phyloP scores from a whole-genome alignment of 1,140 invertebrate genomes.

The Conopomorpha cramerella region DNA sequence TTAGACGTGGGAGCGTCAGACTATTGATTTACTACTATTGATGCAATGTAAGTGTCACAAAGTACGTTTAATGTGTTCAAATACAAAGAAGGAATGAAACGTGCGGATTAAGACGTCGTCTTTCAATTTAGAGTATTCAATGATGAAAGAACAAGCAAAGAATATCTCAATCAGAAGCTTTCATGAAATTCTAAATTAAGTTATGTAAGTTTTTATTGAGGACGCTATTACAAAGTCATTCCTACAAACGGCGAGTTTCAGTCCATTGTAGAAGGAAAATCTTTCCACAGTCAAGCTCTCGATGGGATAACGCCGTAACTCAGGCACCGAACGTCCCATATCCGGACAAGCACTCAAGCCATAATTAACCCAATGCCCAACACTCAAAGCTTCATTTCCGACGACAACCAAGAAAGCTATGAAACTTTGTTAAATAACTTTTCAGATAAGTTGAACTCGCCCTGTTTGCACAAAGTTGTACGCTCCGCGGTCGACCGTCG shows the following conservation, averaged over 20 bases:
- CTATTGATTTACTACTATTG: too few species aligned
- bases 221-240: constrained; percentile 54
- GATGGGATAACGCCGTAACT: constrained; percentile 50
- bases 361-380: constrained; percentile 44
- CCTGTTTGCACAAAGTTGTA: constrained; percentile 54
- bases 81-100: too few species aligned
- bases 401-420: constrained; percentile 49
- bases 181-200: too few species aligned
- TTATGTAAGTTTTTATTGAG: constrained; percentile 49
- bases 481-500: constrained; percentile 42
- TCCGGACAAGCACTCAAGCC: constrained; percentile 23
- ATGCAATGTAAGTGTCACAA: too few species aligned
- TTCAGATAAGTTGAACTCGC: constrained; percentile 60
- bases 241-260: constrained; percentile 46
- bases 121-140: too few species aligned
- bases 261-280: constrained; percentile 59
- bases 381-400: constrained; percentile 40
- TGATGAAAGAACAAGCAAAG: too few species aligned
- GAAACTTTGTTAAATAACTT: constrained; percentile 62
- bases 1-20: too few species aligned
- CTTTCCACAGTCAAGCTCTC: constrained; percentile 59
- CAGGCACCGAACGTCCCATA: constrained; percentile 28
- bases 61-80: too few species aligned
- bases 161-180: too few species aligned
- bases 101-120: too few species aligned